Conservation (phyloP, 2,888 invertebrate genomes). For the Malacosoma neustria region DNA sequence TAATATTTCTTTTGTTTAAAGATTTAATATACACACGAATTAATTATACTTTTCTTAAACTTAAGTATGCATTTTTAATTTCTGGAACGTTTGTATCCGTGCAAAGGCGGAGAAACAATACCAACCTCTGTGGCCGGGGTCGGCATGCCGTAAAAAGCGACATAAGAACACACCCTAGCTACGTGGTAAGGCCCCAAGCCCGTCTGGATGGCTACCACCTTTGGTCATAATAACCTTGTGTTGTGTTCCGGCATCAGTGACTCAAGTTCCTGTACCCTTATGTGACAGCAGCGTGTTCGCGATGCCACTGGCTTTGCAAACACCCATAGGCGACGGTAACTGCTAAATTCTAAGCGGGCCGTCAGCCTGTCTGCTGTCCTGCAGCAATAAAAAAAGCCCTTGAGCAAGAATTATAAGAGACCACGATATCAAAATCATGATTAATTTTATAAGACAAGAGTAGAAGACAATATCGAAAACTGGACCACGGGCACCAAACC, state of each 20-base stretch:
- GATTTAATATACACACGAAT: too few species aligned
- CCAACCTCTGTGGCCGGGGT: background rate
- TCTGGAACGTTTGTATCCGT: background rate
- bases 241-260: background rate
- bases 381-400: too few species aligned
- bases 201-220: background rate
- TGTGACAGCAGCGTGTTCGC: background rate
- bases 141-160: background rate
- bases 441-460: too few species aligned
- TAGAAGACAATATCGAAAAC: too few species aligned
- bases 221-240: background rate
- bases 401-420: too few species aligned
- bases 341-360: too few species aligned
- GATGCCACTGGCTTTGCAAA: background rate
- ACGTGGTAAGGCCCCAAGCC: background rate
- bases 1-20: too few species aligned
- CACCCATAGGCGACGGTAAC: background rate
- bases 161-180: background rate
- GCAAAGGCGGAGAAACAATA: background rate
- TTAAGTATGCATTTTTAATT: too few species aligned
- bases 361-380: too few species aligned
- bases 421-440: too few species aligned
- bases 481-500: too few species aligned
- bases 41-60: too few species aligned
- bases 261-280: background rate